Base-by-base conservation (phyloP, 2,888 invertebrate species). In the Clanis bilineata region DNA sequence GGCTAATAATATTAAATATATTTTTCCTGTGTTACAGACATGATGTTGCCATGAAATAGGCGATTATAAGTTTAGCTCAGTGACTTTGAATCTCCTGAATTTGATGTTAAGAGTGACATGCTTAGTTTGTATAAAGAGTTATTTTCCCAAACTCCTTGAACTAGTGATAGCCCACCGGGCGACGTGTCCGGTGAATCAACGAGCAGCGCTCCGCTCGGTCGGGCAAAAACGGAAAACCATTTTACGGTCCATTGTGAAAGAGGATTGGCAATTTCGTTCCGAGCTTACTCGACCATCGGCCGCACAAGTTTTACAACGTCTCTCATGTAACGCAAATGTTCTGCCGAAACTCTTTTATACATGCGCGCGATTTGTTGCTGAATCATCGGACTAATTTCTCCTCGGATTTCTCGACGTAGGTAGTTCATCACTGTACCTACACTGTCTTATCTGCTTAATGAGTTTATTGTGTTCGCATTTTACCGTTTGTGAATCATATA, bases 221-320 rank as follows among this genome's bases (percentile, higher is more conserved):
- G 86, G 85, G 86, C 87, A 91, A 91, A 91, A 91, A 91, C 90
- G 91, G 90, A 85, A 91, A 90, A 90, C 90, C 90, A 92, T 91
- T 92, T 91, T 91, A 92, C 91, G 91, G 88, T 90, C 88, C 90
- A 91, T 92, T 91, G 91, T 92, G 90, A 86, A 89, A 86, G 88
- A 86, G 91, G 90, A 92, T 92, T 91, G 91, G 88, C 91, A 91
- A 91, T 92, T 91, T 90, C 86, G 88, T 85, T 85, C 83, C 79
- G 81, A 86, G 86, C 87, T 89, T 86, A 90, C 86, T 86, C 88
- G 85, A 86, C 88, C 89, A 85, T 86, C 87, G 86, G 85, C 85
- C 82, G 83, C 80, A 79, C 83, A 80, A 88, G 84, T 89, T 90
- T 89, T 88, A 89, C 86, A 86, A 81, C 86, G 79, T 85, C 86